Evolutionary conservation across 2,797 vertebrate genomes (phyloP).

Genomic region (Mormyrus proboscirostris): DNA sequence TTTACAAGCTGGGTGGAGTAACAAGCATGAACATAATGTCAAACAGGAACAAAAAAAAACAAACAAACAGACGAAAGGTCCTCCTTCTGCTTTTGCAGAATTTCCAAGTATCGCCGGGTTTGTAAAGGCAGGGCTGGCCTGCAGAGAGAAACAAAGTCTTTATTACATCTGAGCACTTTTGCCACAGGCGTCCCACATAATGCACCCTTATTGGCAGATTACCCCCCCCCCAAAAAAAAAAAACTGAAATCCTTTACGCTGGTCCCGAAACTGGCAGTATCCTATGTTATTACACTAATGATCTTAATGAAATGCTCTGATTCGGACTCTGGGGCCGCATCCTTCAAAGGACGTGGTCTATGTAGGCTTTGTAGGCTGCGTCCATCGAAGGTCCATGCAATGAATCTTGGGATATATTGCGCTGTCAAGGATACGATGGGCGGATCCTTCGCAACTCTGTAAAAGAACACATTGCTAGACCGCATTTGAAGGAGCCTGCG

Average conservation of each 20-base stretch:
- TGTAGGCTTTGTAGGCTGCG: background rate
- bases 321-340: background rate
- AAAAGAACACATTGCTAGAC: background rate
- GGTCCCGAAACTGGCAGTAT: background rate
- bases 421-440: background rate
- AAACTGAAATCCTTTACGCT: conserved; percentile 13
- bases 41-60: conserved; percentile 26
- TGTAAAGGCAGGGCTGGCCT: background rate
- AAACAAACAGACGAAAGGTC: conserved; percentile 32
- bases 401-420: background rate
- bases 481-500: background rate
- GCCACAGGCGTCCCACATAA: conserved; percentile 33
- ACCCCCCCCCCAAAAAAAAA: background rate
- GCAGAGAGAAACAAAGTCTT: conserved; percentile 13
- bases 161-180: background rate
- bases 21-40: conserved; percentile 16
- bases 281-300: conserved; percentile 15
- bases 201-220: conserved; percentile 23
- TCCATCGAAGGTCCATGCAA: background rate
- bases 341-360: background rate
- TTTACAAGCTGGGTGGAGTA: background rate
- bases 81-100: conserved; percentile 18
- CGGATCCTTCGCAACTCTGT: background rate
- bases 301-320: conserved; percentile 19
- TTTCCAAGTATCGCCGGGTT: background rate